phyloP scores from a whole-genome alignment of 1,140 invertebrate genomes.

The Amphibalanus amphitrite region DNA sequence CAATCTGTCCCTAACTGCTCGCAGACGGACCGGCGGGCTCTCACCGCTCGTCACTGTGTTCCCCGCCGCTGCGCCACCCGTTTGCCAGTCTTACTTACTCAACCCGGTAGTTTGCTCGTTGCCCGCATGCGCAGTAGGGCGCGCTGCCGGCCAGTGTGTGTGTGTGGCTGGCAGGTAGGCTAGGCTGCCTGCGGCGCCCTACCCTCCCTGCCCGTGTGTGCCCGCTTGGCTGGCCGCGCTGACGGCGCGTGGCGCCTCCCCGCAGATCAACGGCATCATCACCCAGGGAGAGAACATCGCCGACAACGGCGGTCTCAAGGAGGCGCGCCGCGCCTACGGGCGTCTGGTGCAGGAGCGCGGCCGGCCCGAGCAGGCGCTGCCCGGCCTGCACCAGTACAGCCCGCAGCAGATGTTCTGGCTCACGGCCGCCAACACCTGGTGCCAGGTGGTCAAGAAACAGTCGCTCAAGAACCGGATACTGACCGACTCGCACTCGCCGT shows the following conservation, averaged over 20 bases:
- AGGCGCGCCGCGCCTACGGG: constrained; percentile 27
- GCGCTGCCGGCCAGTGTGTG: too few species aligned
- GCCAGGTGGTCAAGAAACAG: constrained; percentile 46
- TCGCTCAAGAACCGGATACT: constrained; percentile 45
- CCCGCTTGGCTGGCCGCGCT: too few species aligned
- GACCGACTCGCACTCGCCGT: constrained; percentile 49
- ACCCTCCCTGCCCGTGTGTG: neutral
- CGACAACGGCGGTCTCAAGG: constrained; percentile 35
- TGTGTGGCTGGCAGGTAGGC: too few species aligned
- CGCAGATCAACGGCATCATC: constrained; percentile 63
- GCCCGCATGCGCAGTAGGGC: neutral
- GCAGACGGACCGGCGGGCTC: too few species aligned
- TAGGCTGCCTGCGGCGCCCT: neutral
- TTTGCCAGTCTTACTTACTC: too few species aligned
- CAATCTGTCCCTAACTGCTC: too few species aligned
- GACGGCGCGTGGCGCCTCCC: neutral
- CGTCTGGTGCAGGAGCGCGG: constrained; percentile 17
- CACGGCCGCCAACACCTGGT: constrained; percentile 47
- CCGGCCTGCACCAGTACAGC: constrained; percentile 32
- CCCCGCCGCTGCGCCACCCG: too few species aligned
- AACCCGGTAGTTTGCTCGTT: neutral
- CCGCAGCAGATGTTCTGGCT: constrained; percentile 62
- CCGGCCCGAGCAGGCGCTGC: constrained; percentile 22
- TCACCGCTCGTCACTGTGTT: too few species aligned
- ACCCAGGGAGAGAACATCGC: constrained; percentile 62